Percentiles rank a stretch among this genome's conserved stretches.
Evolutionary conservation across 2,113 vertebrate genomes (phyloP).

Genomic region (Sus scrofa): DNA sequence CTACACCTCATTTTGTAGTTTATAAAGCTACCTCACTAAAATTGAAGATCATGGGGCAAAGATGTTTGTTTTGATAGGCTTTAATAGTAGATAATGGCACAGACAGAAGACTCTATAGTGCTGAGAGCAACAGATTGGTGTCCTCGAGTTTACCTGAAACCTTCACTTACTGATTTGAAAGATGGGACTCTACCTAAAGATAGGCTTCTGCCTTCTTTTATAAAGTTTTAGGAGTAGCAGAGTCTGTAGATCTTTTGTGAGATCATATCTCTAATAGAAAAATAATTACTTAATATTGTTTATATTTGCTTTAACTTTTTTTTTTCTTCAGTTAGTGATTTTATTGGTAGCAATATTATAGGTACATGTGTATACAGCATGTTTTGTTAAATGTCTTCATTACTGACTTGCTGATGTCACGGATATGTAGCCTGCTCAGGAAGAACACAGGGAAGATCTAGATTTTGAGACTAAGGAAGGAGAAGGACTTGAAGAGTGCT

Average conservation of each 20-base stretch:
- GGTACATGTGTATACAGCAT: not conserved
- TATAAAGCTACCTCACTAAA: constrained; percentile 31
- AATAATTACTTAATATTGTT: constrained; percentile 37
- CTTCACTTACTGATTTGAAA: constrained; percentile 28
- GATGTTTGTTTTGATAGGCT: constrained; percentile 31
- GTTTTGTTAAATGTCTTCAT: constrained; percentile 47
- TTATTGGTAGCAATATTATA: constrained; percentile 42
- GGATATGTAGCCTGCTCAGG: constrained; percentile 89
- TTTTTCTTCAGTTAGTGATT: constrained; percentile 28
- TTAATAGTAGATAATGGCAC: constrained; percentile 26
- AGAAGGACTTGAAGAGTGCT: constrained; percentile 84
- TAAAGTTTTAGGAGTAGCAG: constrained; percentile 25
- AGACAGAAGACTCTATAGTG: constrained; percentile 24
- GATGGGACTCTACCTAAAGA: not conserved
- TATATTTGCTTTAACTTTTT: constrained; percentile 49
- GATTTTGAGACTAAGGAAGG: constrained; percentile 86
- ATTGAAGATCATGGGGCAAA: constrained; percentile 9
- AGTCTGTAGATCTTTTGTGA: constrained; percentile 16
- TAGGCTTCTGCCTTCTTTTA: not conserved
- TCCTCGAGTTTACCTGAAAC: constrained; percentile 12
- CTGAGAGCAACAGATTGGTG: not conserved
- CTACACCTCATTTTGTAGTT: constrained; percentile 37
- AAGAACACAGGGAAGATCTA: constrained; percentile 91
- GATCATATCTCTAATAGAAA: constrained; percentile 48
- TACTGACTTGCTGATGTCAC: constrained; percentile 41